phyloP scores from a whole-genome alignment of 2,888 invertebrate species.

The Atrina japonica region DNA sequence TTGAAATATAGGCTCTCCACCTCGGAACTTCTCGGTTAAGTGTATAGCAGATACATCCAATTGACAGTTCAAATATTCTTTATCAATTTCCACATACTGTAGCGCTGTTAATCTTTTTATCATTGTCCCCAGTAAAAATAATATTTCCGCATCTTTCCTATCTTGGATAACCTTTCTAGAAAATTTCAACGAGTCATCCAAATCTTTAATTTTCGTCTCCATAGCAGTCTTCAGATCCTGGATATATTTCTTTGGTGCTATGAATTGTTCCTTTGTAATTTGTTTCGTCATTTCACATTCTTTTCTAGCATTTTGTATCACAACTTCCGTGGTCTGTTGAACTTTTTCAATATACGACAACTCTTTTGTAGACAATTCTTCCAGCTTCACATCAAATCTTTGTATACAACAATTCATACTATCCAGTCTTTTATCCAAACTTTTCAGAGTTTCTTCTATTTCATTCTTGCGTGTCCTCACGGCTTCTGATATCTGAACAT shows the following conservation, averaged over 20 bases:
- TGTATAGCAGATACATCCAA: too few relatives aligned
- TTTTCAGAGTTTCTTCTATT: background rate
- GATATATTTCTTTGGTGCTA: background rate
- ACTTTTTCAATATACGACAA: background rate
- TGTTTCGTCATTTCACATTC: background rate
- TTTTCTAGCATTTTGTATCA: background rate
- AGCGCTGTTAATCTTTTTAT: conserved; percentile 2
- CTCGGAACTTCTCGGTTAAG: too few relatives aligned
- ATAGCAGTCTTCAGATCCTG: background rate
- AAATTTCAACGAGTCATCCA: background rate
- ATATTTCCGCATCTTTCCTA: conserved; percentile 8
- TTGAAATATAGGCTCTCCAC: too few relatives aligned
- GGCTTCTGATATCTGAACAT: background rate
- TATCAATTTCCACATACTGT: background rate
- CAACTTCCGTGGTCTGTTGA: background rate
- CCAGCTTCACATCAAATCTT: background rate
- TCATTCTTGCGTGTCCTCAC: background rate
- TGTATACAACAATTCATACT: background rate
- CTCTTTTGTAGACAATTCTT: background rate
- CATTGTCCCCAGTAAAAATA: background rate
- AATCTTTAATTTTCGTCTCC: background rate
- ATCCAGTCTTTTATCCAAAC: background rate
- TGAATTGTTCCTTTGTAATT: background rate
- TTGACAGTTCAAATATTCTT: too few relatives aligned
- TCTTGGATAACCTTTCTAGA: conserved; percentile 9